These are phyloP conservation scores for Sardina pilchardus DNA, from an alignment of 2,113 vertebrate species.

Conservation along the genomic window DNA sequence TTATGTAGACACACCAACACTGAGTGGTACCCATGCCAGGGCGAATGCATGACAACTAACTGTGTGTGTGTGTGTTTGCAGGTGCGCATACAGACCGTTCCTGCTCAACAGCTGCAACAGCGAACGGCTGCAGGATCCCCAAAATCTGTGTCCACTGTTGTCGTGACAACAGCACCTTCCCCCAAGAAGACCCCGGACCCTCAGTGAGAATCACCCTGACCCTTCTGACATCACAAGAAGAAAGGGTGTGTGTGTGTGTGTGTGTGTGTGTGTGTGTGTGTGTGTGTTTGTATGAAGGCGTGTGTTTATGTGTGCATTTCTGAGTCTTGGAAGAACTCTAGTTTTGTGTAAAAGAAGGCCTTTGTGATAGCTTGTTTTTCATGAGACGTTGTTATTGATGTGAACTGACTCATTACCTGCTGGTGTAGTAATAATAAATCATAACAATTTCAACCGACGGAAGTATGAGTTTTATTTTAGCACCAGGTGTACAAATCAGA, in stretches of 20 bases:
- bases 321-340: background rate
- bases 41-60: too few relatives aligned
- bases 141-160: constrained; percentile 91
- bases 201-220: background rate
- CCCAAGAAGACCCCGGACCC: constrained; percentile 85
- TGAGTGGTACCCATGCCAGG: too few relatives aligned
- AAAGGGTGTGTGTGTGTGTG: background rate
- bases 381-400: constrained; percentile 14
- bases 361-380: background rate
- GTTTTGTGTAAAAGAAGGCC: constrained; percentile 5
- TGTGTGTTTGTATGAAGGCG: background rate
- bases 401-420: background rate
- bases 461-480: background rate
- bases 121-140: constrained; percentile 81
- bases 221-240: background rate
- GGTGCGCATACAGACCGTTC: constrained; percentile 95
- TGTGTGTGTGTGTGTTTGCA: constrained; percentile 46
- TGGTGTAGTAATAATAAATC: background rate
- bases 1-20: too few relatives aligned
- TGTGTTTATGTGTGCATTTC: background rate
- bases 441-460: background rate
- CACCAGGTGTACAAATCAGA: background rate
- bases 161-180: constrained; percentile 89
- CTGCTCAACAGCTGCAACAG: constrained; percentile 88
- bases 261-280: background rate